A percentile compares a stretch with the other conserved stretches of the same genome.
Evolutionary conservation across 2,113 vertebrate genomes (phyloP).

Genomic region (Perca flavescens): DNA sequence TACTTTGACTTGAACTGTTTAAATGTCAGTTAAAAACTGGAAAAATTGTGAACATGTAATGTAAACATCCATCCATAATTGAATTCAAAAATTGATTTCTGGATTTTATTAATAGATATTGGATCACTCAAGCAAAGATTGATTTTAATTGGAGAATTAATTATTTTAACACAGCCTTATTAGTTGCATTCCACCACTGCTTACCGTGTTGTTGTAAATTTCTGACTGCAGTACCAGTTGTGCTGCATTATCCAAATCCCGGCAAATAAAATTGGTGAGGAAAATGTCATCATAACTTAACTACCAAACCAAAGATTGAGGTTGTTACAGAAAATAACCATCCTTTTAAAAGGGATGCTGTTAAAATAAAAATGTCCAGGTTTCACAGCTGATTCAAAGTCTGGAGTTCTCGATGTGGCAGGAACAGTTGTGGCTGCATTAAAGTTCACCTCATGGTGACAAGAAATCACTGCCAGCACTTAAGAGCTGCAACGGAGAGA

Average conservation of each 20-base stretch:
- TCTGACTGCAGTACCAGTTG: not conserved
- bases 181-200: not conserved
- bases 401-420: not conserved
- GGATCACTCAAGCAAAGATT: too few species aligned
- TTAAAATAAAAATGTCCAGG: not conserved
- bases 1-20: too few species aligned
- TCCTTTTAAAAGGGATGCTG: not conserved
- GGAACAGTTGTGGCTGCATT: not conserved
- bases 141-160: too few species aligned
- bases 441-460: not conserved
- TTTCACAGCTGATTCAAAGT: not conserved
- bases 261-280: not conserved
- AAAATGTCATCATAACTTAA: not conserved
- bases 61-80: too few species aligned
- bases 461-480: constrained; percentile 29
- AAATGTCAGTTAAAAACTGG: too few species aligned
- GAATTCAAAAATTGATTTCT: too few species aligned
- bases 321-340: not conserved
- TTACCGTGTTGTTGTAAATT: not conserved
- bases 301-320: not conserved
- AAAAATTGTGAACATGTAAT: too few species aligned
- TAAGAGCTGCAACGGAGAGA: constrained; percentile 9
- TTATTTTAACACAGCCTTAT: too few species aligned
- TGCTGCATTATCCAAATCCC: not conserved
- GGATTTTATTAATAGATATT: too few species aligned